Base-by-base conservation (phyloP, 2,113 vertebrate species). In the Sus scrofa region DNA sequence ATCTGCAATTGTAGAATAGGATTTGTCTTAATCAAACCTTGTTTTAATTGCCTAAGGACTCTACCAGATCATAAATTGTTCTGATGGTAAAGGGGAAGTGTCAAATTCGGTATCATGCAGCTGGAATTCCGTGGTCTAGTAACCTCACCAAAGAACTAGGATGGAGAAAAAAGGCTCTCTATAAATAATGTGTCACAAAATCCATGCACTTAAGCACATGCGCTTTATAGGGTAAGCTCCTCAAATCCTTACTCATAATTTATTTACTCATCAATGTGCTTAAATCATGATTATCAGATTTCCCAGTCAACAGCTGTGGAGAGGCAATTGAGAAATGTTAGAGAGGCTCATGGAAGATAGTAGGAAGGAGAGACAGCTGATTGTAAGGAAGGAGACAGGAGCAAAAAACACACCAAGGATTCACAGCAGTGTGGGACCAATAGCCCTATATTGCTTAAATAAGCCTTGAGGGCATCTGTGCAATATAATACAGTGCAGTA, bases 181-280 rank as follows among this genome's bases (percentile, higher is more conserved):
- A 34, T 30, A 74, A 78, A 78, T 89, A 92, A 95, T 73, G 22
- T 94, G 63, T 74, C 84, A 86, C 83, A 96, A 95, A 96, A 96
- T 83, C 54, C 26, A 86, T 87, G 37, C 24, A 89, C 39, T 86
- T 95, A 93, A 95, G 34, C 86, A 86, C 34, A 30, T 86, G 18
- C 22, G 90, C 79, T 96, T 96, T 84, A 83, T 70, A 96, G 63
- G 65, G 37, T 75, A 89, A 96, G n/a, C 44, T 79, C 50, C n/a
- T 89, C 39, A 95, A 97, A 93, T 97, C 50, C 37, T 92, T 54
- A 83, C 60, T 97, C 63, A 93, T 84, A 87, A 91, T 93, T 93
- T 95, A 90, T 92, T 95, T 94, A 89, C 2, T 92, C 9, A 39
- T 95, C 10, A 74, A 91, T 95, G 77, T 91, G 54, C 52, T 94